Percentiles rank a stretch among this genome's conserved stretches.
Evolutionary conservation across 2,113 vertebrate genomes (phyloP).

Genomic region (Excalfactoria chinensis): DNA sequence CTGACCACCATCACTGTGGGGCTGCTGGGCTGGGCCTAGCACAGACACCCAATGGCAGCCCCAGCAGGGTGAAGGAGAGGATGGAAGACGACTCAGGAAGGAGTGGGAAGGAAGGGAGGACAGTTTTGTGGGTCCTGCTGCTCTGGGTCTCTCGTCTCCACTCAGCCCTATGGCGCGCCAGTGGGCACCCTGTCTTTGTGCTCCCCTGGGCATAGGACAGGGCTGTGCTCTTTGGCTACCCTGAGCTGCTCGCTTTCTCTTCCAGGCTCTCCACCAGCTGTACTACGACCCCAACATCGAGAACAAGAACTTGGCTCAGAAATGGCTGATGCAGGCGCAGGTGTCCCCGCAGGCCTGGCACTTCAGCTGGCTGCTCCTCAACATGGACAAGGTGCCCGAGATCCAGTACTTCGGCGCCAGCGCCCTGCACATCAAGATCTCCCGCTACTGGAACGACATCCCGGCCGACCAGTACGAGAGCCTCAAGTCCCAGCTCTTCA

Average conservation of each 20-base stretch:
- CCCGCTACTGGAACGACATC: constrained; percentile 98
- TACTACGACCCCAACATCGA: constrained; percentile 99
- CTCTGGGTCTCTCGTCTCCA: fast-evolving
- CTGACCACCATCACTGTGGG: background rate
- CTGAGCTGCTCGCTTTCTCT: constrained; percentile 54
- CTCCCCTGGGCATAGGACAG: background rate
- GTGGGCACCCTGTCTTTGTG: background rate
- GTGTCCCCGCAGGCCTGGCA: constrained; percentile 98
- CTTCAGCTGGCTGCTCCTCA: constrained; percentile 96
- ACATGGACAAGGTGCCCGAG: constrained; percentile 97
- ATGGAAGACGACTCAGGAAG: background rate
- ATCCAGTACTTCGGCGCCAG: constrained; percentile 99
- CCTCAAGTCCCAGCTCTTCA: constrained; percentile 96
- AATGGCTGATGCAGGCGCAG: constrained; percentile 99
- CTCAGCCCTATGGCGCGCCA: background rate
- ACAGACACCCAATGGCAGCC: background rate
- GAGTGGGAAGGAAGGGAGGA: background rate
- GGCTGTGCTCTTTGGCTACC: background rate
- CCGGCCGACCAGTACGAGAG: constrained; percentile 95
- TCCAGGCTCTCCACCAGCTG: constrained; percentile 95
- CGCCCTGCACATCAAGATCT: constrained; percentile 98
- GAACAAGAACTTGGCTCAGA: constrained; percentile 99
- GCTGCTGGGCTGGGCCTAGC: background rate
- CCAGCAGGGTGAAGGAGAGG: background rate
- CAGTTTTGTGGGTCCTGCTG: background rate